These are phyloP conservation scores for Sebastes variabilis DNA, from an alignment of 2,797 vertebrate species.

Conservation along the genomic window DNA sequence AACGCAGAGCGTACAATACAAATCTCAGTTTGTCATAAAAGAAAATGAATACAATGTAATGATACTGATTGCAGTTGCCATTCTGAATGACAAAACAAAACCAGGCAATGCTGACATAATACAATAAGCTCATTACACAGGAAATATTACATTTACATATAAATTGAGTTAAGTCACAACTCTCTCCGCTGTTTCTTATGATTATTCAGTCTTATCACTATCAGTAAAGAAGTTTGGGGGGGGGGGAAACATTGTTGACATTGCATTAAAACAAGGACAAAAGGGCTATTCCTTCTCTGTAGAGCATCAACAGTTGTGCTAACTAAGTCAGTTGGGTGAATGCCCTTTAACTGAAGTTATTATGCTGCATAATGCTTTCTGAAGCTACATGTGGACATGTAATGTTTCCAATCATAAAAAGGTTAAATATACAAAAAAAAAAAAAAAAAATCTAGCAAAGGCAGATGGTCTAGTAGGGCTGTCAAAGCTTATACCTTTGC, in stretches of 20 bases:
- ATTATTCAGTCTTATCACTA: constrained; percentile 74
- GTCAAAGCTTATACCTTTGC: background rate
- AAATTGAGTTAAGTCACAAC: constrained; percentile 80
- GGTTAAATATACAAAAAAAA: background rate
- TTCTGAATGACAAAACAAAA: constrained; percentile 70
- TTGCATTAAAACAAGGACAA: constrained; percentile 56
- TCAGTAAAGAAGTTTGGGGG: constrained; percentile 51
- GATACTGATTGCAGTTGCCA: constrained; percentile 50
- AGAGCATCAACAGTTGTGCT: constrained; percentile 2
- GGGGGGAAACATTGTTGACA: constrained; percentile 46
- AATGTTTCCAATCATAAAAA: background rate
- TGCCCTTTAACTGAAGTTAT: constrained; percentile 19
- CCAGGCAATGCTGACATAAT: constrained; percentile 63
- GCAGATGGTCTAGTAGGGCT: background rate
- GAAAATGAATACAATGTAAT: constrained; percentile 56
- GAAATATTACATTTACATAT: constrained; percentile 84
- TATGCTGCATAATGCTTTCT: background rate
- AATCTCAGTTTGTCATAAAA: constrained; percentile 41
- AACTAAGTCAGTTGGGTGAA: constrained; percentile 20
- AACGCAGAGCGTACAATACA: constrained; percentile 17
- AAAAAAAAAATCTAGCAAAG: background rate
- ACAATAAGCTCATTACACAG: constrained; percentile 78
- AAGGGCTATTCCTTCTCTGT: constrained; percentile 37
- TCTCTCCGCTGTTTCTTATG: constrained; percentile 62
- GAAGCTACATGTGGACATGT: background rate